Conservation (phyloP, 2,797 vertebrate species). For the Anomalospiza imberbis region DNA sequence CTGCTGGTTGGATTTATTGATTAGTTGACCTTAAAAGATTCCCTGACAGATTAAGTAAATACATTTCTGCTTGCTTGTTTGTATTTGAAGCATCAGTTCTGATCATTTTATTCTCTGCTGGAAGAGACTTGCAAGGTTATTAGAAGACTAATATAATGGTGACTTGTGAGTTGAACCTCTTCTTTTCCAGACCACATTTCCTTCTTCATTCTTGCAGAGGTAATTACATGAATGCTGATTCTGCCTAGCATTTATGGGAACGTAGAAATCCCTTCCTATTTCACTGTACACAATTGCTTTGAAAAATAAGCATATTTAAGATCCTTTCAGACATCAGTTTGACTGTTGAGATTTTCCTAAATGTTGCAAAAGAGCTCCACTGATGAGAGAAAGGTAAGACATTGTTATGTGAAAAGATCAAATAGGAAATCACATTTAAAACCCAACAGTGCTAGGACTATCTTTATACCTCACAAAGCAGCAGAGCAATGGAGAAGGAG, state of each 20-base stretch:
- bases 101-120: neutral
- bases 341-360: neutral
- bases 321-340: neutral
- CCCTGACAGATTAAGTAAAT: neutral
- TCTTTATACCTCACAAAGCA: constrained; percentile 13
- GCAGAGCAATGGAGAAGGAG: neutral
- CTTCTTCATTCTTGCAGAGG: neutral
- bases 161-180: neutral
- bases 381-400: neutral
- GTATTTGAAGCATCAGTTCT: neutral
- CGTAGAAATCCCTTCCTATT: neutral
- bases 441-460: neutral
- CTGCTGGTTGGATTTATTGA: constrained; percentile 23
- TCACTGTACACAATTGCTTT: neutral
- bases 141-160: neutral
- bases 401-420: neutral
- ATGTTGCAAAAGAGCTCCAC: neutral
- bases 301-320: neutral
- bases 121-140: neutral
- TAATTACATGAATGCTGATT: neutral
- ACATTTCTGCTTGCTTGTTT: neutral
- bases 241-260: neutral
- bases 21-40: constrained; percentile 21
- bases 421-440: constrained; percentile 28
- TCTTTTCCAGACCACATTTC: neutral